Conservation (phyloP, 2,113 vertebrate genomes). For the Chlorocebus sabaeus region DNA sequence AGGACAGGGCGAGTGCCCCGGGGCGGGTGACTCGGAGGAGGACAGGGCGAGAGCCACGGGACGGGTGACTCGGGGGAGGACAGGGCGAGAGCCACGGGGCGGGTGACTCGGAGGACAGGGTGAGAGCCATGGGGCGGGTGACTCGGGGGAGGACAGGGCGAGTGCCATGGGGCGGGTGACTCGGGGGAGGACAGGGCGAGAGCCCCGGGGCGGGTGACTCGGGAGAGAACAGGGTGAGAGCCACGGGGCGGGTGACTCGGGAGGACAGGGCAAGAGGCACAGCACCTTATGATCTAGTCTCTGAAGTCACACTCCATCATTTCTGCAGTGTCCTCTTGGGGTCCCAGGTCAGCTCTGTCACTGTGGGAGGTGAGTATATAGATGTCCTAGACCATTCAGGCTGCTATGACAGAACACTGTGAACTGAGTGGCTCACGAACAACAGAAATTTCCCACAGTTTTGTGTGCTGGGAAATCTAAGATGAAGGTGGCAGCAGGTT, state of each 20-base stretch:
- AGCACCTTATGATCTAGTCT: background rate
- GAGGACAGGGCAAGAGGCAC: no score
- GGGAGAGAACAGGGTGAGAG: background rate
- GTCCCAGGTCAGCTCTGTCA: background rate
- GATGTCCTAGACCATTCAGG: no score
- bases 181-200: background rate
- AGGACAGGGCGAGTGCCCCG: no score
- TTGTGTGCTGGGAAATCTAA: background rate
- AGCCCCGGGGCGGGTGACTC: background rate
- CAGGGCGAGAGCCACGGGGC: no score
- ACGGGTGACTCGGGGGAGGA: no score
- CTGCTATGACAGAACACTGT: background rate
- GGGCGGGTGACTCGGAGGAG: accelerated
- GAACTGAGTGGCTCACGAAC: background rate
- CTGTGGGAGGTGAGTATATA: background rate
- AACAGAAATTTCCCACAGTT: background rate
- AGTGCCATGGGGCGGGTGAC: no score
- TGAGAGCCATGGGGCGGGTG: no score
- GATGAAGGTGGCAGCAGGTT: background rate
- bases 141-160: no score
- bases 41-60: no score
- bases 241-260: accelerated
- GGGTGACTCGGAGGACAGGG: no score
- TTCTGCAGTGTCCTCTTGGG: background rate
- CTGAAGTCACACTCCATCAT: background rate